Base-by-base conservation (phyloP, 1,140 invertebrate species). In the Diabrotica undecimpunctata region DNA sequence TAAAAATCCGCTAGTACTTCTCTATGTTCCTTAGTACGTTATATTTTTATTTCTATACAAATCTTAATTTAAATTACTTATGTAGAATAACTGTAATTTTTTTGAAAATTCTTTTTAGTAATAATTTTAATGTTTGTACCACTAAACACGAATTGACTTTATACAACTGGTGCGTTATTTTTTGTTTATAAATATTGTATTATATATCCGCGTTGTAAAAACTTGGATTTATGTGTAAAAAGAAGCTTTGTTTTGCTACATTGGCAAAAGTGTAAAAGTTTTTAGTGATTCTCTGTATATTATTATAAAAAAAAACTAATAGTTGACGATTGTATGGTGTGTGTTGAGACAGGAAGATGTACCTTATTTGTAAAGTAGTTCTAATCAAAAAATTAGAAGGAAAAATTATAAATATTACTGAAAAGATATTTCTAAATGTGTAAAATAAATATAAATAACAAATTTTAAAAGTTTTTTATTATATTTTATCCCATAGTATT, bases 361-460 rank as follows among this genome's bases (percentile, higher is more conserved):
- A 75, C 74, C 74, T 75, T 74, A 75, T 73, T 67, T 75, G 74
- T 75, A 75, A 75, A 75, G 74, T 74, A 74, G 72, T 67, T 69
- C 69, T 74, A 70, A 70, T 68, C 60, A 57, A 66, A 66, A 69
- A 63, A 59, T 71, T 66, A 70, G 70, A 71, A 64, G 53, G 65
- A 70, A 70, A 72, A 65, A 71, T 73, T 70, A 71, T 73, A 67
- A 74, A 69, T 74, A 73, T 68, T 66, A 68, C 55, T 61, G 68
- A 73, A 68, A 66, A 71, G 71, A 71, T 73, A 70, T 74, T 72
- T 74, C 71, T 73, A 74, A 73, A 72, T 74, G 73, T 74, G 68
- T 73, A 74, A 72, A 73, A 73, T 74, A 74, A 72, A 73, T 72
- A 74, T 67, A 69, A 69, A 71, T 69, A 71, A 69, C 65, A 65